phyloP scores from a whole-genome alignment of 2,888 invertebrate species.

The Anaspis maculata region DNA sequence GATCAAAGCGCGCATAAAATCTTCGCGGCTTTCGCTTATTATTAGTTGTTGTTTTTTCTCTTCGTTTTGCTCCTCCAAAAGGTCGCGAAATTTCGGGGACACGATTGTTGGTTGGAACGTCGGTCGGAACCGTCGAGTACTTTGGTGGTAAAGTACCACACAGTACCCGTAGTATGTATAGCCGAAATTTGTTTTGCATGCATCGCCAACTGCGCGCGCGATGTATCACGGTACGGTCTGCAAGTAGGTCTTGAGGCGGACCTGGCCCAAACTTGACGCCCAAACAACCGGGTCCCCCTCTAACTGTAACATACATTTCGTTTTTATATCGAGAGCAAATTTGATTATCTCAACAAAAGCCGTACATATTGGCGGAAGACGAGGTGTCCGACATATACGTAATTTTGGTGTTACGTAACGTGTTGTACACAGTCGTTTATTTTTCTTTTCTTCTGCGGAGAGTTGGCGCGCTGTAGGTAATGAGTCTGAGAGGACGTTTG shows the following conservation, averaged over 20 bases:
- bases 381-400: background rate
- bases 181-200: background rate
- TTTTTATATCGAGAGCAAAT: slow-evolving; percentile 15
- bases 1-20: too few species aligned
- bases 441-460: too few species aligned
- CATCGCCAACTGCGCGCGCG: background rate
- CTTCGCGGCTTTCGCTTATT: too few species aligned
- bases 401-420: background rate
- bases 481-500: too few species aligned
- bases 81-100: too few species aligned
- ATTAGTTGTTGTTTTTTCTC: too few species aligned
- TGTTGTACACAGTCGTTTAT: background rate
- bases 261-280: slow-evolving; percentile 21
- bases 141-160: too few species aligned
- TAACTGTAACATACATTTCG: slow-evolving; percentile 16
- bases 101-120: too few species aligned
- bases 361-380: background rate
- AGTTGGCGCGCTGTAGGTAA: too few species aligned
- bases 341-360: slow-evolving; percentile 9
- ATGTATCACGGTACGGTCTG: slow-evolving; percentile 1
- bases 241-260: slow-evolving; percentile 27
- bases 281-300: slow-evolving; percentile 19
- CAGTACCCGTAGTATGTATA: too few species aligned
- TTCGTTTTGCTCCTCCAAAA: too few species aligned
- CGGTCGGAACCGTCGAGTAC: too few species aligned